These are phyloP conservation scores for Pogonocherus hispidulus DNA, from an alignment of 2,888 invertebrate species.

Conservation along the genomic window DNA sequence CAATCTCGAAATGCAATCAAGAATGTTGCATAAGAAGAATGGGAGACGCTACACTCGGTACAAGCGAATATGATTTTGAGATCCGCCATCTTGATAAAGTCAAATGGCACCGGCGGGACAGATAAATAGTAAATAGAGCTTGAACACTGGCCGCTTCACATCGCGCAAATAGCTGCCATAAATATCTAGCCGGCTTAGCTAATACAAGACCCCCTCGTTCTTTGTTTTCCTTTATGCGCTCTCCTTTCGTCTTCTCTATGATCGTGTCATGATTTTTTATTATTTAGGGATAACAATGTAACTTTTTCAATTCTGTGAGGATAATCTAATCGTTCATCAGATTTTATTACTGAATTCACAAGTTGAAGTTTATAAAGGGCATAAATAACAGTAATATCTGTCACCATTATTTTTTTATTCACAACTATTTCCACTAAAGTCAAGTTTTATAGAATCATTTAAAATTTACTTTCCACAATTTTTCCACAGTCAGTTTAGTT, in stretches of 20 bases:
- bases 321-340: slow-evolving; percentile 42
- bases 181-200: slow-evolving; percentile 63
- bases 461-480: too few relatives aligned
- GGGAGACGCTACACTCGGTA: slow-evolving; percentile 42
- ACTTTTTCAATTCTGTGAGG: slow-evolving; percentile 45
- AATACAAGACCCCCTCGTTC: slow-evolving; percentile 56
- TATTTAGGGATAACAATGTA: slow-evolving; percentile 47
- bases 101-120: slow-evolving; percentile 66
- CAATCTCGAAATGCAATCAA: slow-evolving; percentile 34
- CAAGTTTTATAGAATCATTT: background rate
- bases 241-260: slow-evolving; percentile 48
- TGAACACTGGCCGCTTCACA: slow-evolving; percentile 63
- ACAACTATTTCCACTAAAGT: background rate
- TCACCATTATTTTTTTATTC: background rate
- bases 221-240: slow-evolving; percentile 52
- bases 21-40: slow-evolving; percentile 31
- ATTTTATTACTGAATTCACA: slow-evolving; percentile 31
- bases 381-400: background rate
- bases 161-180: slow-evolving; percentile 65
- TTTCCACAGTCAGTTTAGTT: too few relatives aligned
- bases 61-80: slow-evolving; percentile 52
- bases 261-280: slow-evolving; percentile 53
- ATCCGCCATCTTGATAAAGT: slow-evolving; percentile 67
- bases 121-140: slow-evolving; percentile 68
- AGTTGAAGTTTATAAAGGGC: background rate